Evolutionary conservation across 2,888 invertebrate species (phyloP), one percentile per base, ranked within the genome.

Genomic region (Cryptocheilus praepositus): DNA sequence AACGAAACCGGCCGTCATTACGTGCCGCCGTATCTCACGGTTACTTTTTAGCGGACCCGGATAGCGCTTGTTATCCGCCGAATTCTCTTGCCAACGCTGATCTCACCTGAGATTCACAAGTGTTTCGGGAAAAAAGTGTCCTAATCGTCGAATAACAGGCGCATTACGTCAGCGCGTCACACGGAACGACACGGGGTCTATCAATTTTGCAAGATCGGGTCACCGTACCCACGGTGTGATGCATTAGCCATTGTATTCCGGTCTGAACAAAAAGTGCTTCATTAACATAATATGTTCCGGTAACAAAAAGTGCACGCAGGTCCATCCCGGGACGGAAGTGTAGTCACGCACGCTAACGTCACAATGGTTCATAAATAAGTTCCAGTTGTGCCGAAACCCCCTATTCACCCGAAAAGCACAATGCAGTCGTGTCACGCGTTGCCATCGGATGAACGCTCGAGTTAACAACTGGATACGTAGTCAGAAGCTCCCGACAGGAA

Each of bases 281-380:
- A 68, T 66, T 71, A 69, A 22, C 71, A 71, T 71, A 74, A 74
- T 66, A 52, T 60, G 60, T 61, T 58, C 68, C 53, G 62, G 61
- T 64, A 69, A 62, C 71, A 67, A 62, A 67, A 74, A 71, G 69
- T 67, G 71, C 54, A 69, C 61, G 64, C 64, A 63, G 52, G 61
- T 73, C 53, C 43, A 61, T 65, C 43, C 52, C 28, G 56, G 49
- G 49, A 64, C 64, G 71, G 75, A 74, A 74, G 75, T 67, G 61
- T 55, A 53, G 67, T 74, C 66, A 70, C 69, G 66, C 73, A 68
- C 64, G 64, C 64, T 45, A 74, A 65, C 71, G 55, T 73, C 52
- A 75, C 68, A 73, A 76, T 74, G 75, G 65, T 70, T 68, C 76
- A 67, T 76, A 76, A 76, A 76, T 76, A 76, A 70, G 70, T 67